Conservation (phyloP, 1,140 invertebrate genomes). For the Drosophila ohnishii region DNA sequence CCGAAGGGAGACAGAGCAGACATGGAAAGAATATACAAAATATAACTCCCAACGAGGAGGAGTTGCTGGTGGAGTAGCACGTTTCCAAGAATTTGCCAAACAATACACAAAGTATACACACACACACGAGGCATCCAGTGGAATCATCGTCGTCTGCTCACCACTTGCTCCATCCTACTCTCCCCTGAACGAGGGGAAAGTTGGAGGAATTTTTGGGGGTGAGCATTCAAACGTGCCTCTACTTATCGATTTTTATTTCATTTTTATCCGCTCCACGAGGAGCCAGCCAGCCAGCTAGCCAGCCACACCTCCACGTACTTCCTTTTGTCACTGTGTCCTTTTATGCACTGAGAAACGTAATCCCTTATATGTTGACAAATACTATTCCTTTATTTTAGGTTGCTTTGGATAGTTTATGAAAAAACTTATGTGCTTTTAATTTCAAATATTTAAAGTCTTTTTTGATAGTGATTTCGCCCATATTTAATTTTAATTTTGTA, state of each 20-base stretch:
- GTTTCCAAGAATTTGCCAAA: slow-evolving; percentile 69
- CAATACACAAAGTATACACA: slow-evolving; percentile 39
- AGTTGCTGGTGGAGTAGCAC: slow-evolving; percentile 39
- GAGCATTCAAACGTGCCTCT: slow-evolving; percentile 70
- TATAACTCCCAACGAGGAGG: background rate
- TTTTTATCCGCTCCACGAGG: slow-evolving; percentile 71
- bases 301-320: slow-evolving; percentile 3
- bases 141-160: slow-evolving; percentile 35
- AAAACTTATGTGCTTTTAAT: too few species aligned
- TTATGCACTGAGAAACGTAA: slow-evolving; percentile 5
- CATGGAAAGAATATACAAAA: slow-evolving; percentile 17
- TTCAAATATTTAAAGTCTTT: background rate
- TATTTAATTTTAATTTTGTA: background rate
- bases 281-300: slow-evolving; percentile 26
- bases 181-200: slow-evolving; percentile 8
- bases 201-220: slow-evolving; percentile 9
- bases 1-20: slow-evolving; percentile 1
- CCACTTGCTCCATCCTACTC: slow-evolving; percentile 9
- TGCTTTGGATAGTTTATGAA: too few species aligned
- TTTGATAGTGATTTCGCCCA: too few species aligned
- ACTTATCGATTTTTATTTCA: slow-evolving; percentile 81
- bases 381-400: background rate
- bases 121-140: slow-evolving; percentile 29
- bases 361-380: background rate
- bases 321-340: slow-evolving; percentile 29